Base-by-base conservation (phyloP, 2,797 vertebrate genomes). In the Chelmon rostratus region DNA sequence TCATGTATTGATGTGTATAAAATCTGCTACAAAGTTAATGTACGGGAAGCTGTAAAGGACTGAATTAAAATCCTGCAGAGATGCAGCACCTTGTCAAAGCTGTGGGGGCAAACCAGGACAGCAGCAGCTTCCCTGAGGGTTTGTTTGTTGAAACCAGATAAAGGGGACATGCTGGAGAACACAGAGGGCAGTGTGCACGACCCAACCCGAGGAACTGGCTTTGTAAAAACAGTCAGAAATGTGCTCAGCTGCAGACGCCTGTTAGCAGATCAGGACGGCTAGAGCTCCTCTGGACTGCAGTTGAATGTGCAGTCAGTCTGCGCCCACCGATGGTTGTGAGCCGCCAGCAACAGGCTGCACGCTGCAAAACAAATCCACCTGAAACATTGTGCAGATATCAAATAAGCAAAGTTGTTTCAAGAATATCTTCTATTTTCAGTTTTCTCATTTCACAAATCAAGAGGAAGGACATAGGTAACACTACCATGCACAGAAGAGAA, bases 211-310 rank as follows among this genome's bases (percentile, higher is more conserved):
- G 47, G 79, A 73, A 50, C 16, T 37, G 47, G 56, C 49, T 76
- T 78, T 62, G 59, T 40, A 13, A 58, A 40, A 79, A 54, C 0
- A 15, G 1, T 66, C 70, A 79, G 71, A 78, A 62, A 66, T 71
- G 63, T 44, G 58, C 73, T 64, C 72, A 85, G 78, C 82, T 82
- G 80, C 67, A 80, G 59, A 73, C 42, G 78, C 82, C 84, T 73
- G 79, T 81, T 57, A 77, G 68, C 57, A 46, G 40, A 47, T 25
- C 15, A 53, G 12, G 33, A 53, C 7, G 21, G 53, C 6, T 37
- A 8, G 2, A 46, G 33, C 23, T 58, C 70, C 68, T 63, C 54
- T 25, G 58, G 46, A 25, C 44, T 1, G 21, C 44, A 18, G 56
- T 56, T 6, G 5, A 68, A 16, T 9, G 35, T 25, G 42, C 5